Conservation (phyloP, 2,113 vertebrate genomes). For the Psophia crepitans region DNA sequence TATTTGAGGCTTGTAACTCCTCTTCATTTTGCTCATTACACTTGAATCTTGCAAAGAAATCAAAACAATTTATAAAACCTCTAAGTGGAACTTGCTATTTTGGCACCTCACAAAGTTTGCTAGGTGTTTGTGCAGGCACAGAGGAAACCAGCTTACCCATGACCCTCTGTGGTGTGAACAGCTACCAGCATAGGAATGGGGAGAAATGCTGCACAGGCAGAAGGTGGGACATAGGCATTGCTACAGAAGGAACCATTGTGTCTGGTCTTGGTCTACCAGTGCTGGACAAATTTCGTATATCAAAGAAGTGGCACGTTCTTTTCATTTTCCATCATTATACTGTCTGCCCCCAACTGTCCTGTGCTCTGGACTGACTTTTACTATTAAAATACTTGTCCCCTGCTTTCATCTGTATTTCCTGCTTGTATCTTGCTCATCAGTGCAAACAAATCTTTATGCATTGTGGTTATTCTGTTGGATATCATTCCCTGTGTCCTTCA, state of each 20-base stretch:
- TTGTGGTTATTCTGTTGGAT: background rate
- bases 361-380: background rate
- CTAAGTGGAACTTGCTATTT: background rate
- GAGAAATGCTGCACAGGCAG: background rate
- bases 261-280: background rate
- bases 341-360: background rate
- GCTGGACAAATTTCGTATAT: background rate
- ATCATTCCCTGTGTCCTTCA: background rate
- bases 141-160: background rate
- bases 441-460: background rate
- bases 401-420: background rate
- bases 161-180: background rate
- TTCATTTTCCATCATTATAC: background rate
- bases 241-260: background rate
- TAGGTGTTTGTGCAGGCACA: background rate
- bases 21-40: background rate
- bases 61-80: background rate
- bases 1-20: background rate
- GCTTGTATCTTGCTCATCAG: background rate
- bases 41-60: background rate
- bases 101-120: background rate
- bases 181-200: background rate
- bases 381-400: background rate
- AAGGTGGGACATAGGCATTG: background rate
- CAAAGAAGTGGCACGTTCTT: background rate